Conservation (phyloP, 2,888 invertebrate species). For the Spisula subtruncata region DNA sequence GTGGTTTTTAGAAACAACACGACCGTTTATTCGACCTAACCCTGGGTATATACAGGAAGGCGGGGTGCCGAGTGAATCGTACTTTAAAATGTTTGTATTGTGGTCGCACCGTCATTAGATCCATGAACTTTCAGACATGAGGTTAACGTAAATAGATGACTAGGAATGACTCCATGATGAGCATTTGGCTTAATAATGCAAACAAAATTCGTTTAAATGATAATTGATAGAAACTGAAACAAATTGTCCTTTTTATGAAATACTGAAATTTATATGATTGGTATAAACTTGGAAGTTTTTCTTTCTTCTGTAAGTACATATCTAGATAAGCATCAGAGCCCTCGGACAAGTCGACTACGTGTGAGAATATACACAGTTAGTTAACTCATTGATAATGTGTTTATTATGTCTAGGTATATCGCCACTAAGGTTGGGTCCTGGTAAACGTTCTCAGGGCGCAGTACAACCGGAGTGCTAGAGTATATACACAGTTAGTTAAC, state of each 20-base stretch:
- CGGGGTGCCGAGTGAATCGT: background rate
- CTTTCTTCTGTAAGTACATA: background rate
- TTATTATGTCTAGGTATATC: background rate
- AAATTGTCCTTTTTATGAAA: slow-evolving; percentile 2
- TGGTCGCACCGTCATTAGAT: background rate
- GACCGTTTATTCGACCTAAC: background rate
- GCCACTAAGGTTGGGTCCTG: background rate
- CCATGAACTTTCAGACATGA: background rate
- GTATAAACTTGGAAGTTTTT: background rate
- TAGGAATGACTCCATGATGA: background rate
- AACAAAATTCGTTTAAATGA: background rate
- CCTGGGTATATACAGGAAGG: background rate
- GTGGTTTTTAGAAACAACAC: background rate
- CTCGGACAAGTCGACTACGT: background rate
- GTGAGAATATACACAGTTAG: background rate
- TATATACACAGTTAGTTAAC: no score
- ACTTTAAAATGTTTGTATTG: background rate
- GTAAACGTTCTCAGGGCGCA: background rate
- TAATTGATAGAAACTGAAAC: background rate
- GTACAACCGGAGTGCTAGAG: background rate
- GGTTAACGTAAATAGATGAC: background rate
- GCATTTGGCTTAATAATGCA: background rate
- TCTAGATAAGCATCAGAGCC: slow-evolving; percentile 12
- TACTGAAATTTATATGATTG: slow-evolving; percentile 19
- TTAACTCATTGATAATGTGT: background rate